Base-by-base conservation (phyloP, 2,888 invertebrate species). In the Tromatobia lineatoria region DNA sequence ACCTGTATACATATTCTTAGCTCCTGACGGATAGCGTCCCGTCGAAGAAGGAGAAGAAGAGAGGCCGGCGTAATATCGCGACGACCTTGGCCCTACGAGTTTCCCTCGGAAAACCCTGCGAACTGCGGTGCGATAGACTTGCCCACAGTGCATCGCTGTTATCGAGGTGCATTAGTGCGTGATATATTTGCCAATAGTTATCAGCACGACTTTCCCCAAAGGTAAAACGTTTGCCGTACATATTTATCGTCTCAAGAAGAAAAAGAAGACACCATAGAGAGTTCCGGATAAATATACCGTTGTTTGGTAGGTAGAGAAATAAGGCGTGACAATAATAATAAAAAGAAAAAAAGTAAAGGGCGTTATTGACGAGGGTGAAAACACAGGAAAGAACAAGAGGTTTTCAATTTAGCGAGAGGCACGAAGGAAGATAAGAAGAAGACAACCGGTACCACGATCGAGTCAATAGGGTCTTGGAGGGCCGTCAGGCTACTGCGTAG, bases 401-500 rank as follows among this genome's bases (percentile, higher is more conserved):
- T n/a, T n/a, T n/a, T n/a, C n/a, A 20, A 42, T 11, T 57, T 50
- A 6, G 47, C 50, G 66, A 59, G 42, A 13, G 50, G 20, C 52
- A 47, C 6, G 15, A 50, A 77, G 71, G 57, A 45, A 61, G 61
- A 23, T 7, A 52, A 61, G 67, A 15, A 50, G 20, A 67, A 50
- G 23, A 57, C 54, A 88, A 87, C 86, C 89, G 89, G 88, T 91
- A 91, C 89, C 88, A 92, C 91, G 91, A 92, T 92, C 92, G 91
- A 91, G 90, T 88, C 89, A 88, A 88, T 90, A 88, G 90, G 91
- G 86, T 90, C 89, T 82, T 89, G 89, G 83, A 90, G 90, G 87
- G 91, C 90, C 90, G 89, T 88, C 87, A 90, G 91, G 91, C 91
- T 92, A 87, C 82, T 93, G 79, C 90, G 87, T 87, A 91, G 90